Evolutionary conservation across 2,797 vertebrate genomes (phyloP).

Genomic region (Nannoperca australis): DNA sequence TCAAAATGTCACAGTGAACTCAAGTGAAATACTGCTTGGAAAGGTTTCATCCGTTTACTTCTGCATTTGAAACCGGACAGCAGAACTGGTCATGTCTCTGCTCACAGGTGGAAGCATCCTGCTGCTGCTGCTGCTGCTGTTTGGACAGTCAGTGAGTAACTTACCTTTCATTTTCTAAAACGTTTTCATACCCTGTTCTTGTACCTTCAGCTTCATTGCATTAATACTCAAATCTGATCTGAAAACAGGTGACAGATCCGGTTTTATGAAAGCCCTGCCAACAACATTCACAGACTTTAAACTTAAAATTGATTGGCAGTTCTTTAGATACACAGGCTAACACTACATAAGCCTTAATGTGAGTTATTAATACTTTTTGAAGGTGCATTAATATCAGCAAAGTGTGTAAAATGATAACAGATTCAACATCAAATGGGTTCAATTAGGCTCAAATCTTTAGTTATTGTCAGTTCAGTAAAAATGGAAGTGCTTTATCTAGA

Average conservation of each 20-base stretch:
- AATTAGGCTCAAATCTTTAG: neutral
- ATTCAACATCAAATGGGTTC: no score
- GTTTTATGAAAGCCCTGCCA: neutral
- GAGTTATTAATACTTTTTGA: neutral
- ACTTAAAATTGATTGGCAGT: neutral
- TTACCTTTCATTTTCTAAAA: neutral
- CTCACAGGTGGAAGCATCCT: constrained; percentile 26
- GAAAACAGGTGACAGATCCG: neutral
- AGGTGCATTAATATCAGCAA: neutral
- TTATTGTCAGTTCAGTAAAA: neutral
- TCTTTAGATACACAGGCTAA: neutral
- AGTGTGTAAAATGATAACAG: neutral
- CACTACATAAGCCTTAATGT: neutral
- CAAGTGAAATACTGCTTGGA: neutral
- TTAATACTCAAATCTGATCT: no score
- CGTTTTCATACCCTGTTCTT: neutral
- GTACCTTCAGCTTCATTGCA: neutral
- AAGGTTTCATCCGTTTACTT: rapidly evolving
- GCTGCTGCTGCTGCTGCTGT: constrained; percentile 31
- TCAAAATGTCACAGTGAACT: constrained; percentile 3
- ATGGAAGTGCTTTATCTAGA: neutral
- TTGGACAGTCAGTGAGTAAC: constrained; percentile 67
- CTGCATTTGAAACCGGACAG: no score
- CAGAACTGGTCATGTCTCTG: constrained; percentile 51
- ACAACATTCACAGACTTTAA: neutral